Evolutionary conservation across 2,113 vertebrate species (phyloP).

Genomic region (Rhodinocichla rosea): DNA sequence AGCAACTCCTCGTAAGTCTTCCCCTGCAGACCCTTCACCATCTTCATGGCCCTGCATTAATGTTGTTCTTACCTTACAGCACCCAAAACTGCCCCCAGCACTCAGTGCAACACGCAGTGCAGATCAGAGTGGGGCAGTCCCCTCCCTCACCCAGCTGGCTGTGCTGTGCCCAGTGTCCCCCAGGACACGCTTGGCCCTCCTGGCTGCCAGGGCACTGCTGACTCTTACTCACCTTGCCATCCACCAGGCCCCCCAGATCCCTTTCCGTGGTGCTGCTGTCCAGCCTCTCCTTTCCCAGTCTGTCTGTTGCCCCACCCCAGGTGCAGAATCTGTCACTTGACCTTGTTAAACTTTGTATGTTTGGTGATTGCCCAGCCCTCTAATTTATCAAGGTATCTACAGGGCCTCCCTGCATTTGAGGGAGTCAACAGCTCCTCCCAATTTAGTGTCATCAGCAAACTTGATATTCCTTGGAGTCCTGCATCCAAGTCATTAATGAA

Average conservation of each 20-base stretch:
- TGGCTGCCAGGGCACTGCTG: background rate
- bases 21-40: background rate
- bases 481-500: background rate
- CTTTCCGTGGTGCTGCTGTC: background rate
- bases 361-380: background rate
- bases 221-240: background rate
- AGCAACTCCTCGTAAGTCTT: background rate
- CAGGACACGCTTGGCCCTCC: background rate
- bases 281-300: background rate
- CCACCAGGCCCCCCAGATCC: no score
- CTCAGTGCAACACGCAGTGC: background rate
- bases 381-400: background rate
- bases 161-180: background rate
- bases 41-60: background rate
- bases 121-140: background rate
- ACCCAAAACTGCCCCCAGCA: background rate
- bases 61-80: background rate
- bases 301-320: no score
- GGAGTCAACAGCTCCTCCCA: background rate
- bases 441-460: background rate
- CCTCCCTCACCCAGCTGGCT: fast-evolving
- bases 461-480: background rate
- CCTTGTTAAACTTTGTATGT: background rate
- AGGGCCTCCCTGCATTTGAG: background rate
- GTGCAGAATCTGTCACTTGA: background rate